Evolutionary conservation across 2,797 vertebrate genomes (phyloP).

Genomic region (Chanos chanos): DNA sequence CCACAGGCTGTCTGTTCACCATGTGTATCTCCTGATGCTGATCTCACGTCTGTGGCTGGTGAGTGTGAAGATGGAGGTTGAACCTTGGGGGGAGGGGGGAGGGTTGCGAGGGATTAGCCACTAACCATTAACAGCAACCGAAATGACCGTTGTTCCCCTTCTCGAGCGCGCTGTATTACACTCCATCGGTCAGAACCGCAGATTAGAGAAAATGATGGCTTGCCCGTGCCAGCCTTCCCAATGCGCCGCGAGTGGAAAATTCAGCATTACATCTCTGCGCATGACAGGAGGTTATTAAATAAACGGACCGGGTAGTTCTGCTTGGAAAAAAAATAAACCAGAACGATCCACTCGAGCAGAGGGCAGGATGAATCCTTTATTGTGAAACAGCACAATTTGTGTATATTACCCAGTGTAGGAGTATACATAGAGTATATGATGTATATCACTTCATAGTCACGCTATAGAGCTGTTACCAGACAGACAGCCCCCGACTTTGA

Average conservation of each 20-base stretch:
- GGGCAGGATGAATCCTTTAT: too few relatives aligned
- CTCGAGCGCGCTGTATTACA: slow-evolving; percentile 1
- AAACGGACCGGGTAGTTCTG: too few relatives aligned
- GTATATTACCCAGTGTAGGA: too few relatives aligned
- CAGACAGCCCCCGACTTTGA: too few relatives aligned
- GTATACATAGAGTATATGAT: too few relatives aligned
- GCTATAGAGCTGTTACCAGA: too few relatives aligned
- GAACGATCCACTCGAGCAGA: too few relatives aligned
- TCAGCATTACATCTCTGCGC: slow-evolving; percentile 2
- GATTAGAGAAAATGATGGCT: slow-evolving; percentile 21
- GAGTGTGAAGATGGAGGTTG: too few relatives aligned
- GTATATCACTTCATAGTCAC: too few relatives aligned
- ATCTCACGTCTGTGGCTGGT: slow-evolving; percentile 22
- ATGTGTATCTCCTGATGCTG: slow-evolving; percentile 23
- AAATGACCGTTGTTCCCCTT: slow-evolving; percentile 9
- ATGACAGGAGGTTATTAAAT: slow-evolving; percentile 7
- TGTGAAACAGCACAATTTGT: too few relatives aligned
- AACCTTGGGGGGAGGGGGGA: too few relatives aligned
- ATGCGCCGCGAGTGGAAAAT: slow-evolving; percentile 38
- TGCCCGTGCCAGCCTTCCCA: slow-evolving; percentile 10
- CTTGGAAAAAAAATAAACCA: slow-evolving; percentile 6
- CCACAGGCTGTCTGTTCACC: slow-evolving; percentile 38
- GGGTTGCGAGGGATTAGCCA: too few relatives aligned
- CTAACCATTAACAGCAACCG: slow-evolving; percentile 7
- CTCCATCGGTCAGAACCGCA: slow-evolving; percentile 20